These are phyloP conservation scores for Helarctos malayanus DNA, from an alignment of 2,797 vertebrate genomes.

Conservation along the genomic window DNA sequence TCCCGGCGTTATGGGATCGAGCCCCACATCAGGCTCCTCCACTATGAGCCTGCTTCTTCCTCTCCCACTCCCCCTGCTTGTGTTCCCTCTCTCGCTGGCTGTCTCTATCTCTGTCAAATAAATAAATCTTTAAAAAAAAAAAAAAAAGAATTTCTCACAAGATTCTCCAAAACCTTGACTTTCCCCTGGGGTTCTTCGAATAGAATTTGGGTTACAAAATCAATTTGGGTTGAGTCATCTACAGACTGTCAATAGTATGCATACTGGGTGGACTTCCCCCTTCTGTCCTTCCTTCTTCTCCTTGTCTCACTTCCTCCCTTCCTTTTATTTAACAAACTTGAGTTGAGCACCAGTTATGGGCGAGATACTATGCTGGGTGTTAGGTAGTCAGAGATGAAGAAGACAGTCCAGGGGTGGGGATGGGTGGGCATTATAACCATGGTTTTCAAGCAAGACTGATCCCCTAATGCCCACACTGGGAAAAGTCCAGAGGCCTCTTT, in stretches of 20 bases:
- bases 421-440: neutral
- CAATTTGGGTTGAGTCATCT: neutral
- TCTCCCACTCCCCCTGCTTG: no score
- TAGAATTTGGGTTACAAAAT: neutral
- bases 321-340: neutral
- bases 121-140: no score
- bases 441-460: neutral
- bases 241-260: neutral
- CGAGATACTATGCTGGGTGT: neutral
- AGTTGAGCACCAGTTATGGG: neutral
- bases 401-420: neutral
- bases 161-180: neutral
- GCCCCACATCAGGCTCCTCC: no score
- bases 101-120: no score
- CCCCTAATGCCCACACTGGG: accelerated
- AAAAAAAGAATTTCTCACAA: neutral
- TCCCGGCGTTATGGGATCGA: no score
- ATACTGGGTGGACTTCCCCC: neutral
- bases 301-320: neutral
- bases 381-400: neutral
- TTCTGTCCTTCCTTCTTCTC: neutral
- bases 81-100: no score
- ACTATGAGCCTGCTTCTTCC: no score
- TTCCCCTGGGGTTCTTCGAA: neutral
- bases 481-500: neutral